Conservation (phyloP, 2,888 invertebrate genomes). For the Erebia epiphron region DNA sequence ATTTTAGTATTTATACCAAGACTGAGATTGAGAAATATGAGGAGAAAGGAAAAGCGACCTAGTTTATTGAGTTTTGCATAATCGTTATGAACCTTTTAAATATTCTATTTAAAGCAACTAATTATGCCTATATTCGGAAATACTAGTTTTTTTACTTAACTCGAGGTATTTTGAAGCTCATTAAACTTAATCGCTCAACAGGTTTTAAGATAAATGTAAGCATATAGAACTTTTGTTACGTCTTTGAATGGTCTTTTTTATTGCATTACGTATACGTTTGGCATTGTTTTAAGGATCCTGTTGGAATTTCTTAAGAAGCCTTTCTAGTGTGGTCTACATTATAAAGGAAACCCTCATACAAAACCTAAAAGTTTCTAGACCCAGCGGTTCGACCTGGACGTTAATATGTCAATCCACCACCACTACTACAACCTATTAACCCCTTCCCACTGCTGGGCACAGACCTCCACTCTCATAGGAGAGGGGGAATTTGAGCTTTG, state of each 20-base stretch:
- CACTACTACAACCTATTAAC: no score
- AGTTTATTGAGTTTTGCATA: background rate
- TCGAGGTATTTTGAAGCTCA: constrained; percentile 6
- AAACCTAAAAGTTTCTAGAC: no score
- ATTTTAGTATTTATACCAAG: background rate
- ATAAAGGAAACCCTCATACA: no score
- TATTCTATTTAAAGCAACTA: background rate
- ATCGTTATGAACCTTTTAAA: background rate
- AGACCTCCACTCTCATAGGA: no score
- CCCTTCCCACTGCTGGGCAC: no score
- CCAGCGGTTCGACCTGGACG: no score
- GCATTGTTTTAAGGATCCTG: background rate
- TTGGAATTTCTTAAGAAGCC: no score
- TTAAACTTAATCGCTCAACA: constrained; percentile 6
- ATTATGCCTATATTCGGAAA: constrained; percentile 13
- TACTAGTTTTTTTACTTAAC: background rate
- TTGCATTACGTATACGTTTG: background rate
- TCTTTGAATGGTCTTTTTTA: background rate
- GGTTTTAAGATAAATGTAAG: background rate
- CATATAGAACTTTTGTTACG: background rate
- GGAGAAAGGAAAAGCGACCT: background rate
- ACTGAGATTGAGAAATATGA: background rate
- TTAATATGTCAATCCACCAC: no score
- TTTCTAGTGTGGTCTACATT: no score
- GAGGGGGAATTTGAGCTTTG: no score